phyloP scores from a whole-genome alignment of 2,113 vertebrate genomes.

The Sprattus sprattus region DNA sequence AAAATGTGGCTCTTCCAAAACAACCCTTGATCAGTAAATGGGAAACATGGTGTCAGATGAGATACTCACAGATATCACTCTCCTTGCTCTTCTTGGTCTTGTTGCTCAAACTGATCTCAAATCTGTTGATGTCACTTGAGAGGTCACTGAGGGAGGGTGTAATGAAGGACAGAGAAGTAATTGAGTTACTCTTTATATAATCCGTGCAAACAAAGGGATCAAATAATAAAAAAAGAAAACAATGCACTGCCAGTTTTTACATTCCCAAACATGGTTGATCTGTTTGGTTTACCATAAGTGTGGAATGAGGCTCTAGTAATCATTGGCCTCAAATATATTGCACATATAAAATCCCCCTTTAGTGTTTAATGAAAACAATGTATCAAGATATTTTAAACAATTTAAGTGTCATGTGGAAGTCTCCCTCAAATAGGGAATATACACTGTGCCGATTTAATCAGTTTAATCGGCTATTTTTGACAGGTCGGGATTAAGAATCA shows the following conservation, averaged over 20 bases:
- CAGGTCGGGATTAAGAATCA: no score
- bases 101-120: constrained; percentile 98
- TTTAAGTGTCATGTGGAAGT: no score
- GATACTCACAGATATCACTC: constrained; percentile 93
- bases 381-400: no score
- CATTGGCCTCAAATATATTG: not conserved
- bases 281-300: not conserved
- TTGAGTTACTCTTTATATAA: not conserved
- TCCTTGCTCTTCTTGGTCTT: constrained; percentile 99
- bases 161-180: not conserved
- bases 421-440: no score
- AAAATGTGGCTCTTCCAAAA: not conserved
- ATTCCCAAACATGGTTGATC: not conserved
- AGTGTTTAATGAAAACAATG: no score
- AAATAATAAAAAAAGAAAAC: no score
- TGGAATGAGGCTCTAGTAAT: no score
- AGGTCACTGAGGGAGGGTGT: constrained; percentile 81
- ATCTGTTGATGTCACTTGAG: constrained; percentile 95
- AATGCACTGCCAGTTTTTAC: no score
- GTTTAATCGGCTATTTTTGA: no score
- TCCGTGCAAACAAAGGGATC: no score
- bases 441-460: no score
- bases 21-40: not conserved
- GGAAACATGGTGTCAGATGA: not conserved
- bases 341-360: no score